Percentiles rank a stretch among this genome's conserved stretches.
phyloP scores from a whole-genome alignment of 2,888 invertebrate genomes.

The Pteria penguin region DNA sequence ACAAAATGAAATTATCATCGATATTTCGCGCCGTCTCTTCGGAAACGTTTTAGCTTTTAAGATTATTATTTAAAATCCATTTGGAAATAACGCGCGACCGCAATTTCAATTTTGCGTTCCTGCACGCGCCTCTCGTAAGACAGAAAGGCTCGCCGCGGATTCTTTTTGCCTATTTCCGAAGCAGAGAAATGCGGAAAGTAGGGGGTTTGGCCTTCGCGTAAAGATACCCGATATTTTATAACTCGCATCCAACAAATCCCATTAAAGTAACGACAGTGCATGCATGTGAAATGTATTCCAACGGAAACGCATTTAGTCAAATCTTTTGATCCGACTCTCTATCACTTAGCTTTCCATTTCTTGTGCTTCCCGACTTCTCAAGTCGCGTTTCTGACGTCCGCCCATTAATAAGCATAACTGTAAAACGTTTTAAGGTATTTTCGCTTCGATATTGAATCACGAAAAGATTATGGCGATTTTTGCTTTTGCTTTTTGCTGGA shows the following conservation, averaged over 20 bases:
- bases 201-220: background rate
- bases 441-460: conserved; percentile 28
- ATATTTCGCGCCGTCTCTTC: background rate
- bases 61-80: background rate
- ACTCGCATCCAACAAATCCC: conserved; percentile 17
- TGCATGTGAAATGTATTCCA: conserved; percentile 40
- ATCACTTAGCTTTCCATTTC: conserved; percentile 46
- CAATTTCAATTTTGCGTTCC: background rate
- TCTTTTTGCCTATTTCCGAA: background rate
- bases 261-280: conserved; percentile 39
- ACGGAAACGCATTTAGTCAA: conserved; percentile 59
- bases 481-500: conserved; percentile 23
- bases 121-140: background rate
- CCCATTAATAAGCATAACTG: conserved; percentile 34
- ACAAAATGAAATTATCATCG: conserved; percentile 19
- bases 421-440: conserved; percentile 44
- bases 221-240: conserved; percentile 25
- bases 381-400: conserved; percentile 38
- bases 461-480: conserved; percentile 23
- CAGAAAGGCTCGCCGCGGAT: background rate
- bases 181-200: conserved; percentile 35
- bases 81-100: background rate
- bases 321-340: conserved; percentile 49
- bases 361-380: conserved; percentile 28
- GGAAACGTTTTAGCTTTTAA: conserved; percentile 18